phyloP scores from a whole-genome alignment of 2,888 invertebrate genomes.

The Thymelicus sylvestris region DNA sequence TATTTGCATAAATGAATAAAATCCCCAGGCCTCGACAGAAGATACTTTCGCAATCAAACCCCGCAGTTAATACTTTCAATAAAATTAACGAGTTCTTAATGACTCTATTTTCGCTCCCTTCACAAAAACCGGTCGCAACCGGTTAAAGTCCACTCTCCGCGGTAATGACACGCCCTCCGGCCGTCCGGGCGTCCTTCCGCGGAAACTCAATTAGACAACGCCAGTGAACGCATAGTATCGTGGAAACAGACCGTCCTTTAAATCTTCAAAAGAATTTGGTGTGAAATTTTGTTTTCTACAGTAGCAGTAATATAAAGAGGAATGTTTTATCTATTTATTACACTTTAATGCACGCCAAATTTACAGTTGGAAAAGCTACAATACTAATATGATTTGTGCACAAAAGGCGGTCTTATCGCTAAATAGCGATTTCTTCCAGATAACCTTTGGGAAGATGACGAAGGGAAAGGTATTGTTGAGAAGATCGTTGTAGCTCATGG shows the following conservation, averaged over 20 bases:
- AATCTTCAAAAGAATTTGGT: no score
- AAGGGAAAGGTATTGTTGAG: no score
- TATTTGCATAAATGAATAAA: not conserved
- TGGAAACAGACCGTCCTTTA: not conserved
- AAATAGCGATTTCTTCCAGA: no score
- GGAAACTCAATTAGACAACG: slow-evolving; percentile 27
- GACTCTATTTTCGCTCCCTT: not conserved
- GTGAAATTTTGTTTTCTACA: no score
- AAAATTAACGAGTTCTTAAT: slow-evolving; percentile 8
- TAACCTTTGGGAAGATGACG: no score
- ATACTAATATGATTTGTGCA: no score
- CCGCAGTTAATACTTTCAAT: not conserved
- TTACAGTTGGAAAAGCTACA: no score
- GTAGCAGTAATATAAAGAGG: no score
- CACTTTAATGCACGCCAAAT: no score
- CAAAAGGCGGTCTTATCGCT: no score
- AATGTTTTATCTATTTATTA: no score
- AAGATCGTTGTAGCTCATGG: no score
- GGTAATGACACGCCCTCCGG: slow-evolving; percentile 14
- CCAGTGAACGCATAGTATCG: not conserved
- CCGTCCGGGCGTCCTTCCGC: slow-evolving; percentile 8
- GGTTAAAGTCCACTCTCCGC: slow-evolving; percentile 13
- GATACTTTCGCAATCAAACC: slow-evolving; percentile 5
- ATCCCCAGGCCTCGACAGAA: not conserved
- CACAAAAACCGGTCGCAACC: not conserved